These are phyloP conservation scores for Formica aserva DNA, from an alignment of 2,888 invertebrate genomes.

Conservation along the genomic window DNA sequence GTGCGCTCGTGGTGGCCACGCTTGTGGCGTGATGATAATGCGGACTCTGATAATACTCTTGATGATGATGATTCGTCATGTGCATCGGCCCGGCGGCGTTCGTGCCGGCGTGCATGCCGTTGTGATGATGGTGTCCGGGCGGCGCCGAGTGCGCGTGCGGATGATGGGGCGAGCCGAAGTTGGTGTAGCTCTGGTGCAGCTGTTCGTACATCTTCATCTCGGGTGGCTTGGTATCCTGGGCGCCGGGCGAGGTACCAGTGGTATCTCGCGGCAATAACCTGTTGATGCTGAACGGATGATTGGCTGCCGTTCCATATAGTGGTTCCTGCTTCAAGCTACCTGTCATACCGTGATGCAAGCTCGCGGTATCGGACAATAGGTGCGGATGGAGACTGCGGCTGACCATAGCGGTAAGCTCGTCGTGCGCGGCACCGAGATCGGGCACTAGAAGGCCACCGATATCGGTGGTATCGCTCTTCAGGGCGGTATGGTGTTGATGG, in stretches of 20 bases:
- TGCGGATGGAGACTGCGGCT: constrained; percentile 89
- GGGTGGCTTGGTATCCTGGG: constrained; percentile 85
- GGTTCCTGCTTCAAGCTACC: constrained; percentile 93
- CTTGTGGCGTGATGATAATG: constrained; percentile 88
- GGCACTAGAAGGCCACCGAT: constrained; percentile 82
- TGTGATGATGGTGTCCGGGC: constrained; percentile 87
- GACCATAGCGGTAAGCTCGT: constrained; percentile 90
- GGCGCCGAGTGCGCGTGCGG: constrained; percentile 88
- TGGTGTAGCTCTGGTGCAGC: constrained; percentile 88
- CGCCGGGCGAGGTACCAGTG: constrained; percentile 87
- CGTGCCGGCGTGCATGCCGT: constrained; percentile 88
- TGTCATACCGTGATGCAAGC: constrained; percentile 87
- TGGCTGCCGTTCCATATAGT: constrained; percentile 91
- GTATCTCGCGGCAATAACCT: constrained; percentile 95
- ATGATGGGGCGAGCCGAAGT: constrained; percentile 88
- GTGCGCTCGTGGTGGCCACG: constrained; percentile 79
- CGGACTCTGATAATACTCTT: constrained; percentile 92
- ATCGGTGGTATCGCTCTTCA: constrained; percentile 80
- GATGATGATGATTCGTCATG: constrained; percentile 83
- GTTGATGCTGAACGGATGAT: constrained; percentile 97
- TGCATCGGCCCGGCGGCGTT: constrained; percentile 90
- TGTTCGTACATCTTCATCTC: constrained; percentile 98
- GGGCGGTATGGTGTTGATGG: constrained; percentile 79
- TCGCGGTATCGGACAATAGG: constrained; percentile 85
- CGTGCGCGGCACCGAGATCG: constrained; percentile 85